These are phyloP conservation scores for Manacus vitellinus DNA, from an alignment of 2,113 vertebrate species.

Conservation along the genomic window DNA sequence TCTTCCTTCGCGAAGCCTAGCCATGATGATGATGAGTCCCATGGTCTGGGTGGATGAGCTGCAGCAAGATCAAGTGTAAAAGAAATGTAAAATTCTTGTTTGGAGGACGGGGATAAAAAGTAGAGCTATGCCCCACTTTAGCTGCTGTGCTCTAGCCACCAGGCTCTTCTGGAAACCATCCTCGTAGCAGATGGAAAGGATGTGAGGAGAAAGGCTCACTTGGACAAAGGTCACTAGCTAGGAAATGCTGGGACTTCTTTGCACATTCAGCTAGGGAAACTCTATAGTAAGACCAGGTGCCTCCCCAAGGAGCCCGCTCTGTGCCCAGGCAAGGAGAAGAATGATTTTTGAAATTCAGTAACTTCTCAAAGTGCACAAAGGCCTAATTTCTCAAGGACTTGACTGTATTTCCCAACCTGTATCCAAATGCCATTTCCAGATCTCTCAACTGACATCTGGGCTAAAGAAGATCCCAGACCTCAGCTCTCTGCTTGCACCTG, in stretches of 20 bases:
- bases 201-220: background rate
- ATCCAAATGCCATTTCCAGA: background rate
- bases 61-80: background rate
- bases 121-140: background rate
- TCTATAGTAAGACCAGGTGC: background rate
- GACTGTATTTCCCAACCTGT: background rate
- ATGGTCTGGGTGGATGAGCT: background rate
- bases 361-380: background rate
- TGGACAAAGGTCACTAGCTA: background rate
- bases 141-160: background rate
- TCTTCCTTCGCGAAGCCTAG: no score
- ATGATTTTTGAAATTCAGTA: background rate
- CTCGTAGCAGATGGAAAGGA: background rate
- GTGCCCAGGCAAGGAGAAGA: background rate
- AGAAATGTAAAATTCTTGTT: background rate
- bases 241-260: background rate
- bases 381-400: background rate
- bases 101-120: background rate
- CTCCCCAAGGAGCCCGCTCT: background rate
- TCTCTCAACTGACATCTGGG: background rate
- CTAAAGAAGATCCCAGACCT: background rate
- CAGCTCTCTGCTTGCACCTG: background rate
- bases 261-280: background rate
- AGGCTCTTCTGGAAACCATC: background rate
- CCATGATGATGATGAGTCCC: no score